phyloP scores from a whole-genome alignment of 2,888 invertebrate genomes.

The Acleris emargana region DNA sequence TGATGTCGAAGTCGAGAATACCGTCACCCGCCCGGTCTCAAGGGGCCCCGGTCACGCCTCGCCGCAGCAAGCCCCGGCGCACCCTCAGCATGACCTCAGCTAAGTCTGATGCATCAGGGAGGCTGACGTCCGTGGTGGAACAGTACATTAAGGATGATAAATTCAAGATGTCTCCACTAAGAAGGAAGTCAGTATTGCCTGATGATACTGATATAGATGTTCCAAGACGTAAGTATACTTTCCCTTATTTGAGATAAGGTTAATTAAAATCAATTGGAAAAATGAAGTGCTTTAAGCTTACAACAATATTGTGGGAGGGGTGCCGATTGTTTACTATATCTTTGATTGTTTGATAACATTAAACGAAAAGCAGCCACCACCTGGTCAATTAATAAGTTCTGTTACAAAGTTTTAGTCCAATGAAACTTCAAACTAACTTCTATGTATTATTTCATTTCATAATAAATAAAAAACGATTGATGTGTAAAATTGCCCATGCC shows the following conservation, averaged over 20 bases:
- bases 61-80: constrained; percentile 48
- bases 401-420: no score
- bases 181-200: constrained; percentile 59
- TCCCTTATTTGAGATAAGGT: not conserved
- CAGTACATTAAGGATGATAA: constrained; percentile 51
- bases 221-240: constrained; percentile 64
- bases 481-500: no score
- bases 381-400: no score
- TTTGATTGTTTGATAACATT: no score
- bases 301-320: no score
- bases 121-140: constrained; percentile 57
- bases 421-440: no score
- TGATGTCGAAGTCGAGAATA: constrained; percentile 45
- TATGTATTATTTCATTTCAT: no score
- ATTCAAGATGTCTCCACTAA: constrained; percentile 60
- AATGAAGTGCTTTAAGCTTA: no score
- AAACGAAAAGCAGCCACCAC: no score
- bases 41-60: constrained; percentile 50
- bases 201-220: constrained; percentile 69
- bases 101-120: constrained; percentile 52
- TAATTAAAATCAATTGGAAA: no score
- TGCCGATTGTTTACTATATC: no score
- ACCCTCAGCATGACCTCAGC: constrained; percentile 63
- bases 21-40: constrained; percentile 68
- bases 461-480: no score